Evolutionary conservation across 2,888 invertebrate species (phyloP).

Genomic region (Cepaea hortensis): DNA sequence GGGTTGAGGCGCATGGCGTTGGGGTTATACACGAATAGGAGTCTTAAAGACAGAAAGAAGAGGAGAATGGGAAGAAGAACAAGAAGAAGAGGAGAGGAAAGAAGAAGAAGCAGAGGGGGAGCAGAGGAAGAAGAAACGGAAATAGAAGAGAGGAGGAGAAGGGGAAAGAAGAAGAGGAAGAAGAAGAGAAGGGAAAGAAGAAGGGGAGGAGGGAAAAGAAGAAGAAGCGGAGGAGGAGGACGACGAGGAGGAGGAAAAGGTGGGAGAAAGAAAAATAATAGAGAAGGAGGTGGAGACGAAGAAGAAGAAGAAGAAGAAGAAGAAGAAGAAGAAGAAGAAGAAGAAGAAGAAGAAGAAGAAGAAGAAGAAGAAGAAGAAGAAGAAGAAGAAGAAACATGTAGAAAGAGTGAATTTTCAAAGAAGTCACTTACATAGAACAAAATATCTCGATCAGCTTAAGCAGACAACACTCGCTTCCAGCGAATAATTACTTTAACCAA

Average conservation of each 20-base stretch:
- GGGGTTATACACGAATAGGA: not conserved
- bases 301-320: too few relatives aligned
- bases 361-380: not conserved
- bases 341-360: not conserved
- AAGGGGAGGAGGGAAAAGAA: not conserved
- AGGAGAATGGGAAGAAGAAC: not conserved
- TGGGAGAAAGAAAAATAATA: not conserved
- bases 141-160: conserved; percentile 3
- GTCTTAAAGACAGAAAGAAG: not conserved
- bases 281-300: too few relatives aligned
- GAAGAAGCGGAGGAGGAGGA: not conserved
- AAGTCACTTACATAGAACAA: too few relatives aligned
- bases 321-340: not conserved
- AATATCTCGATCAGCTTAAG: too few relatives aligned
- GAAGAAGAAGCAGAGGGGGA: not conserved
- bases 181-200: not conserved
- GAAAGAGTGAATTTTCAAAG: too few relatives aligned
- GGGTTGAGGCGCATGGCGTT: too few relatives aligned
- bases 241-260: not conserved
- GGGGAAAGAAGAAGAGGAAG: not conserved
- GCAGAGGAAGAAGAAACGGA: conserved; percentile 9
- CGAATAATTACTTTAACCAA: too few relatives aligned
- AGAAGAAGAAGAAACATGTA: too few relatives aligned
- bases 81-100: not conserved
- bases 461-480: too few relatives aligned